A percentile compares a stretch with the other conserved stretches of the same genome.
Evolutionary conservation across 2,797 vertebrate species (phyloP).

Genomic region (Myotis findleyi): DNA sequence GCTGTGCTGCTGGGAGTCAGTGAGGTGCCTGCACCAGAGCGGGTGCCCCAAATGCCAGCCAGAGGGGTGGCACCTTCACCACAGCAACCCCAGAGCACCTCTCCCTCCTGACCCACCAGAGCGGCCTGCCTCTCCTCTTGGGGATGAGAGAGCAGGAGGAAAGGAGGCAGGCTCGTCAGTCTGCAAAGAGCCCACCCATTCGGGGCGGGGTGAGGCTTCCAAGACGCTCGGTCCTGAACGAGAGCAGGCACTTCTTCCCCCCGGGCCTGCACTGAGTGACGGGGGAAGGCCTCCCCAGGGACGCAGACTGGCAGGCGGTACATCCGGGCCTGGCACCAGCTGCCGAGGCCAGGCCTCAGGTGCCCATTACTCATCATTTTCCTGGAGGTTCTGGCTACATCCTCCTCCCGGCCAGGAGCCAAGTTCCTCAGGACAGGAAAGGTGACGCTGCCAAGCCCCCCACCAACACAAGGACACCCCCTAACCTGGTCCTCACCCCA

Average conservation of each 20-base stretch:
- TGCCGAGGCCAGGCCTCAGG: neutral
- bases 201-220: neutral
- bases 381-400: slow-evolving; percentile 38
- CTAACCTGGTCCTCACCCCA: neutral
- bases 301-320: neutral
- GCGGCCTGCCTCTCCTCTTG: neutral
- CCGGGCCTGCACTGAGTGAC: neutral
- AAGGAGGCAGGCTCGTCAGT: neutral
- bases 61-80: neutral
- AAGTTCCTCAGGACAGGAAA: neutral
- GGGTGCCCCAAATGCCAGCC: neutral
- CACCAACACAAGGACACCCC: neutral
- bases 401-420: neutral
- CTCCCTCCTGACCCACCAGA: neutral
- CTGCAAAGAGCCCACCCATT: neutral
- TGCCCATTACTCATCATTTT: slow-evolving; percentile 74
- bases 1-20: neutral
- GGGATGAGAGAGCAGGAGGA: neutral
- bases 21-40: neutral
- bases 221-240: neutral
- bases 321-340: neutral
- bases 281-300: neutral
- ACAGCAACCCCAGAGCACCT: no score
- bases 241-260: neutral
- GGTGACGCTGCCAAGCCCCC: neutral